A percentile compares a stretch with the other conserved stretches of the same genome.
phyloP scores from a whole-genome alignment of 2,797 vertebrate species.

The Rhodeus uyekii region DNA sequence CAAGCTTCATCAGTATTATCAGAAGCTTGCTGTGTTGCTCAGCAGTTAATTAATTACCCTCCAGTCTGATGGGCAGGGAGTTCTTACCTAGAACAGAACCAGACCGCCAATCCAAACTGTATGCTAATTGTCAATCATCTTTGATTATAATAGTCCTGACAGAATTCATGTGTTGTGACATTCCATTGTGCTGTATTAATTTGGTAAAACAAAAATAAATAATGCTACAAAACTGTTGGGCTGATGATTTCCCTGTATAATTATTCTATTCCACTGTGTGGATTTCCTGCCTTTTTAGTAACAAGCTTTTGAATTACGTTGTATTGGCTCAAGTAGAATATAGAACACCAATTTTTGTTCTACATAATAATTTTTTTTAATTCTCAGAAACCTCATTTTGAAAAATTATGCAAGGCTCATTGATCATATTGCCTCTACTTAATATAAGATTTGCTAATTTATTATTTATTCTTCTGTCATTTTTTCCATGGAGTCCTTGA shows the following conservation, averaged over 20 bases:
- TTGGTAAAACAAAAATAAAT: background rate
- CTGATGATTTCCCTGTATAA: background rate
- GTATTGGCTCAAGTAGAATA: background rate
- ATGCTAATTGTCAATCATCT: too few relatives aligned
- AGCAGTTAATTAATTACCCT: background rate
- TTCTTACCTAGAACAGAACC: too few relatives aligned
- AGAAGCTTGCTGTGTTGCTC: background rate
- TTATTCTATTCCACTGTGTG: slow-evolving; percentile 15
- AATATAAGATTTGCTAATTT: background rate
- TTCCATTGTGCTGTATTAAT: background rate
- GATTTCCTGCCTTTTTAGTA: background rate
- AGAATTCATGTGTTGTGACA: too few relatives aligned
- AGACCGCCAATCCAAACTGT: too few relatives aligned
- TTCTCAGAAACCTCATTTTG: too few relatives aligned
- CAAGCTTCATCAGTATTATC: too few relatives aligned
- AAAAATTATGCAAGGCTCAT: too few relatives aligned
- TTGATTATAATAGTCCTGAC: too few relatives aligned
- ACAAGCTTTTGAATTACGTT: background rate
- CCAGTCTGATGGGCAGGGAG: too few relatives aligned
- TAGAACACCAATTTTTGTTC: background rate
- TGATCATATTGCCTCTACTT: background rate
- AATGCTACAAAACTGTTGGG: background rate
- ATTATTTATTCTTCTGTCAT: background rate
- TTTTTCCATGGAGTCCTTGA: background rate
- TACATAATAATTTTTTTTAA: too few relatives aligned